Conservation (phyloP, 2,888 invertebrate genomes). For the Drosophila prostipennis region DNA sequence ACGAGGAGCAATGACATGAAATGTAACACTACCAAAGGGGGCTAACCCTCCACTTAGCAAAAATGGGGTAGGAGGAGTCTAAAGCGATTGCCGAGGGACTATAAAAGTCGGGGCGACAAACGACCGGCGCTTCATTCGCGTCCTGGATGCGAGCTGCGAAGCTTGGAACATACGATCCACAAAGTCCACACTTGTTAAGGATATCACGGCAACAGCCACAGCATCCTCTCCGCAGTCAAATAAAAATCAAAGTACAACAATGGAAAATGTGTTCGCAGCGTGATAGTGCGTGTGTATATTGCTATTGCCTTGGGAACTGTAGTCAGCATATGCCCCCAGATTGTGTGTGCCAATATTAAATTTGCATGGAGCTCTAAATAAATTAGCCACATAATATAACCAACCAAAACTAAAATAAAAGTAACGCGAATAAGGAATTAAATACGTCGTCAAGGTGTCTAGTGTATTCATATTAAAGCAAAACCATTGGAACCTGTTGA, state of each 20-base stretch:
- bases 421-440: neutral
- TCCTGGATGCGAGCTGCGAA: slow-evolving; percentile 46
- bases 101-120: slow-evolving; percentile 66
- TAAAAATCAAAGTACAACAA: slow-evolving; percentile 25
- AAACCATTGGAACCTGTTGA: slow-evolving; percentile 17
- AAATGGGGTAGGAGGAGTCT: slow-evolving; percentile 8
- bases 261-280: slow-evolving; percentile 10
- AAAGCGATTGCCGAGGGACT: slow-evolving; percentile 38
- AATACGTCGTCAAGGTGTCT: neutral
- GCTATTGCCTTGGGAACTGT: slow-evolving; percentile 18
- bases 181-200: slow-evolving; percentile 2
- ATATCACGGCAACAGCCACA: slow-evolving; percentile 27
- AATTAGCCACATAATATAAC: slow-evolving; percentile 24
- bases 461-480: neutral
- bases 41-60: slow-evolving; percentile 6
- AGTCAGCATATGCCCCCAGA: slow-evolving; percentile 2
- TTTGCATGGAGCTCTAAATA: slow-evolving; percentile 43
- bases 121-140: slow-evolving; percentile 66
- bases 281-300: slow-evolving; percentile 19
- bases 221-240: slow-evolving; percentile 18
- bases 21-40: slow-evolving; percentile 55
- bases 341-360: slow-evolving; percentile 47
- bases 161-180: slow-evolving; percentile 19
- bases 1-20: slow-evolving; percentile 68
- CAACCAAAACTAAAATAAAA: slow-evolving; percentile 3